These are phyloP conservation scores for Leptopilina syphax DNA, from an alignment of 2,888 invertebrate species.

Conservation along the genomic window DNA sequence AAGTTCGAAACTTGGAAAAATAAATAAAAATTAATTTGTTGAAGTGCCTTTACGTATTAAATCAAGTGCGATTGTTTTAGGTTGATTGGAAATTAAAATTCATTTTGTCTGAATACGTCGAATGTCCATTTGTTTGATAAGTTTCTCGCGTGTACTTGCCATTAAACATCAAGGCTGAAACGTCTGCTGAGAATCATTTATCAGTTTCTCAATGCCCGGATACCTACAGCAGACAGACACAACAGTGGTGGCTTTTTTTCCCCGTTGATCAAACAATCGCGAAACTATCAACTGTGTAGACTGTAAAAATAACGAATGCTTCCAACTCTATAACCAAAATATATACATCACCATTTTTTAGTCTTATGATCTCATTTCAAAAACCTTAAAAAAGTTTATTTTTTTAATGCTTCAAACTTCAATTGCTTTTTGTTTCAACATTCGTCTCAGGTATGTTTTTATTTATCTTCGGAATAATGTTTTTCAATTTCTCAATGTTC, in stretches of 20 bases:
- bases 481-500: too few relatives aligned
- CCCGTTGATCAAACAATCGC: constrained; percentile 34
- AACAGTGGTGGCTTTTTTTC: constrained; percentile 30
- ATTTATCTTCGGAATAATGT: too few relatives aligned
- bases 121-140: constrained; percentile 33
- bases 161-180: constrained; percentile 15
- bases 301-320: constrained; percentile 19
- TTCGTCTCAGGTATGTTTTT: too few relatives aligned
- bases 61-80: too few relatives aligned
- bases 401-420: not conserved
- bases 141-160: constrained; percentile 21
- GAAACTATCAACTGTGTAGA: not conserved
- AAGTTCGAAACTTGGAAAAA: too few relatives aligned
- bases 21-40: not conserved
- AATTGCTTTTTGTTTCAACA: too few relatives aligned
- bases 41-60: too few relatives aligned
- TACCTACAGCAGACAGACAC: constrained; percentile 17
- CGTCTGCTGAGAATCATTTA: constrained; percentile 38
- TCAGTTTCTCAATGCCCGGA: constrained; percentile 25
- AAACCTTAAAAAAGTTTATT: not conserved
- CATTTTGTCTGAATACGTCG: constrained; percentile 28
- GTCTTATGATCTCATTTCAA: constrained; percentile 1
- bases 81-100: constrained; percentile 1
- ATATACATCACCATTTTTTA: not conserved
- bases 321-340: too few relatives aligned